A percentile compares a stretch with the other conserved stretches of the same genome.
Conservation (phyloP, 2,797 vertebrate genomes). For the Gouania willdenowi region DNA sequence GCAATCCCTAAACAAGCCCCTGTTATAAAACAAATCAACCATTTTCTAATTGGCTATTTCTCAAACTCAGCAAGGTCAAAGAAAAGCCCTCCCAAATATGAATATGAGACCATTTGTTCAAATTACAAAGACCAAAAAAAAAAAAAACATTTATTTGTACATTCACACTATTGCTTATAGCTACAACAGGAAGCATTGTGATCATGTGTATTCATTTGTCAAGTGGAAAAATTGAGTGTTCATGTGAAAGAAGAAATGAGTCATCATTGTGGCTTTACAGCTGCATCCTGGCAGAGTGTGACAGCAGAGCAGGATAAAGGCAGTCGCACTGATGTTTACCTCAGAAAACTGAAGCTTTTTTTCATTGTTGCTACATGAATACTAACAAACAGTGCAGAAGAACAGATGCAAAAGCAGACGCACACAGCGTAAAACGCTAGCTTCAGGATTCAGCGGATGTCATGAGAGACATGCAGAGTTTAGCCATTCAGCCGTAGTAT, state of each 20-base stretch:
- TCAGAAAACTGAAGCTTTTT: no score
- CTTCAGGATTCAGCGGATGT: conserved; percentile 4
- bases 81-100: no score
- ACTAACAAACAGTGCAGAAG: conserved; percentile 5
- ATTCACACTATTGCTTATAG: conserved; percentile 22
- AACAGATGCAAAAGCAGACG: conserved; percentile 2
- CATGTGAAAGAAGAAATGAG: conserved; percentile 9
- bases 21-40: no score
- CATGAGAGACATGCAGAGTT: conserved; percentile 13
- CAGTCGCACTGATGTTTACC: conserved; percentile 2
- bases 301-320: no score
- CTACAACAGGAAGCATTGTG: conserved; percentile 21
- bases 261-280: not conserved
- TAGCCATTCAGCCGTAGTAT: conserved; percentile 27
- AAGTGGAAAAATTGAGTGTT: conserved; percentile 26
- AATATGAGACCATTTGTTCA: no score
- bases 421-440: conserved; percentile 1
- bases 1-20: no score
- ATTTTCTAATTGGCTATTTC: no score
- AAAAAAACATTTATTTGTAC: no score
- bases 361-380: no score
- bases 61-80: no score
- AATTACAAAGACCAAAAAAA: no score
- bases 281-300: not conserved
- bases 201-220: conserved; percentile 38